Evolutionary conservation across 2,888 invertebrate species (phyloP).

Genomic region (Lycia hirtaria): DNA sequence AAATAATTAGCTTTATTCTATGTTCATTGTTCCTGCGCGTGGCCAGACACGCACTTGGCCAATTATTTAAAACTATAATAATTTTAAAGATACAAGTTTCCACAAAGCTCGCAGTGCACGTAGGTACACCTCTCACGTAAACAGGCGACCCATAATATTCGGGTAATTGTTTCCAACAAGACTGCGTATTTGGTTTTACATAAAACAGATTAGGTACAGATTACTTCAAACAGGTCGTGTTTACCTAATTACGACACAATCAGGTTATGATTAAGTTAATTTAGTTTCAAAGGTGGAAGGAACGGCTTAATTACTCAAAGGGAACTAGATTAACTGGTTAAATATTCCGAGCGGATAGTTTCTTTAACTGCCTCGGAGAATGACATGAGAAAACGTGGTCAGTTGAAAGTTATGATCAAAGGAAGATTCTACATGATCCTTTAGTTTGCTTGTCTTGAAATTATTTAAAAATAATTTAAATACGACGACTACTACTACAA

Average conservation of each 20-base stretch:
- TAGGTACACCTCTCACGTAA: too few relatives aligned
- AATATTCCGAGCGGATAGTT: slow-evolving; percentile 40
- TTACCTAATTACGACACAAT: slow-evolving; percentile 34
- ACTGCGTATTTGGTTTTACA: neutral
- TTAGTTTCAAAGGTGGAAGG: slow-evolving; percentile 46
- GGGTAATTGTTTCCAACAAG: too few relatives aligned
- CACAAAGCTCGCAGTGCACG: too few relatives aligned
- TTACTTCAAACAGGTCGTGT: slow-evolving; percentile 15
- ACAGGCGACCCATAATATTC: too few relatives aligned
- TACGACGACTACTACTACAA: too few relatives aligned
- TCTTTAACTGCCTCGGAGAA: slow-evolving; percentile 20
- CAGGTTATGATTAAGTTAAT: slow-evolving; percentile 48
- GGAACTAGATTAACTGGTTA: slow-evolving; percentile 46
- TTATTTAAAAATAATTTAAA: too few relatives aligned
- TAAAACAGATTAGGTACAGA: slow-evolving; percentile 8
- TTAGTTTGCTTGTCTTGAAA: neutral
- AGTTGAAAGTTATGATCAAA: neutral
- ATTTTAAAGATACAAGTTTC: too few relatives aligned
- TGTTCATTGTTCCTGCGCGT: too few relatives aligned
- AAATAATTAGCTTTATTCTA: too few relatives aligned
- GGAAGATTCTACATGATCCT: neutral
- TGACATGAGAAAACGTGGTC: slow-evolving; percentile 7
- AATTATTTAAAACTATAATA: too few relatives aligned
- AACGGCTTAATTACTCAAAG: slow-evolving; percentile 61
- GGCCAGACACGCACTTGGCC: too few relatives aligned